phyloP scores from a whole-genome alignment of 2,113 vertebrate genomes.

The Pelecanoides urinatrix region DNA sequence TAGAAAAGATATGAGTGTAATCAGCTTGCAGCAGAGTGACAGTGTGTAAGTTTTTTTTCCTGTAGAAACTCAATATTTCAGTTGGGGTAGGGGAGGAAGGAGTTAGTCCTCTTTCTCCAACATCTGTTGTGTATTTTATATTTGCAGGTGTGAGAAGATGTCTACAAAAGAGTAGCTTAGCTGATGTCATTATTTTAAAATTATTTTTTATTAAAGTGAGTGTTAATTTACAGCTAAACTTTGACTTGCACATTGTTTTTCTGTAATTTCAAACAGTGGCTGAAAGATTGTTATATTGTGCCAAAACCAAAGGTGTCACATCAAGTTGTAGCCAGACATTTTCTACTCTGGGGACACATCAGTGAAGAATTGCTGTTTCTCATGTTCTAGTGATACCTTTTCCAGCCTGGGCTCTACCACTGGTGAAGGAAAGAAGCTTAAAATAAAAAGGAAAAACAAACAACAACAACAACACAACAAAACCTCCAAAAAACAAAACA shows the following conservation, averaged over 20 bases:
- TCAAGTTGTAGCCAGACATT: neutral
- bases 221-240: conserved; percentile 30
- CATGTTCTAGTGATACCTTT: neutral
- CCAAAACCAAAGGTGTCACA: neutral
- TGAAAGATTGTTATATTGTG: neutral
- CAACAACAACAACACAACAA: no score
- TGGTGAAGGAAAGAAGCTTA: neutral
- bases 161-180: neutral
- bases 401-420: neutral
- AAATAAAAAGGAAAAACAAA: neutral
- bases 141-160: conserved; percentile 35
- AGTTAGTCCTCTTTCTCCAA: neutral
- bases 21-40: neutral
- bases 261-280: neutral
- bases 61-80: neutral
- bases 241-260: neutral
- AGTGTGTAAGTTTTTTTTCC: neutral
- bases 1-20: neutral
- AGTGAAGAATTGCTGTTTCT: neutral
- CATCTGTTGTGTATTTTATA: conserved; percentile 1
- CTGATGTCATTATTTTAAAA: neutral
- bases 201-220: conserved; percentile 22
- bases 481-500: neutral
- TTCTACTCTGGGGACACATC: neutral
- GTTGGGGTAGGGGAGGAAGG: rapidly evolving